Conservation (phyloP, 2,113 vertebrate genomes). For the Myocastor coypus region DNA sequence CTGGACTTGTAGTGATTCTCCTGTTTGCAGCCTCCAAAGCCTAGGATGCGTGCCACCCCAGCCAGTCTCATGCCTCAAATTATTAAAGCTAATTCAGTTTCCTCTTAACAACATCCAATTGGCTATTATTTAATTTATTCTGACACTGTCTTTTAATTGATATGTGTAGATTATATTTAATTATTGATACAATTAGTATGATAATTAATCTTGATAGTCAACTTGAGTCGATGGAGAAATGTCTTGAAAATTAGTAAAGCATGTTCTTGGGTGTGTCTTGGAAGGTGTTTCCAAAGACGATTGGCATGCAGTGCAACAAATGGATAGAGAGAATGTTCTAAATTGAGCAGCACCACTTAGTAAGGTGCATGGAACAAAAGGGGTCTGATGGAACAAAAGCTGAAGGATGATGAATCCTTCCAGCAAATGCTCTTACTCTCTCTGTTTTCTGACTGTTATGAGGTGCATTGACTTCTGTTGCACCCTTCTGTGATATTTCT, state of each 20-base stretch:
- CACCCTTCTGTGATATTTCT: background rate
- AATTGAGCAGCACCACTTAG: background rate
- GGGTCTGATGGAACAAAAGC: background rate
- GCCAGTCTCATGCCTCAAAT: background rate
- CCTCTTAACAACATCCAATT: background rate
- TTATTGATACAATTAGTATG: background rate
- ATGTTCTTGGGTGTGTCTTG: background rate
- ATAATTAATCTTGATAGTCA: background rate
- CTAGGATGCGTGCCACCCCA: no score
- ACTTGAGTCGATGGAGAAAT: background rate
- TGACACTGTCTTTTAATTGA: background rate
- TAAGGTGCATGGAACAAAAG: background rate
- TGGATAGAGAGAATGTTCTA: background rate
- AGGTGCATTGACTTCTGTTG: background rate
- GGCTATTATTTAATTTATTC: background rate
- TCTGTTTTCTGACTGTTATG: background rate
- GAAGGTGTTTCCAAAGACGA: background rate
- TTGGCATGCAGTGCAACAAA: background rate
- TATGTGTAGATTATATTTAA: background rate
- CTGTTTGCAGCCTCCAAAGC: no score
- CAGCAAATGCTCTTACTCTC: background rate
- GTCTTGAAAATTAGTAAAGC: background rate
- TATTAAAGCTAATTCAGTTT: background rate
- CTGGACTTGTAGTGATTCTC: no score
- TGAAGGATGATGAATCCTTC: background rate